Evolutionary conservation across 2,113 vertebrate species (phyloP).

Genomic region (Rhinopomastus cyanomelas): DNA sequence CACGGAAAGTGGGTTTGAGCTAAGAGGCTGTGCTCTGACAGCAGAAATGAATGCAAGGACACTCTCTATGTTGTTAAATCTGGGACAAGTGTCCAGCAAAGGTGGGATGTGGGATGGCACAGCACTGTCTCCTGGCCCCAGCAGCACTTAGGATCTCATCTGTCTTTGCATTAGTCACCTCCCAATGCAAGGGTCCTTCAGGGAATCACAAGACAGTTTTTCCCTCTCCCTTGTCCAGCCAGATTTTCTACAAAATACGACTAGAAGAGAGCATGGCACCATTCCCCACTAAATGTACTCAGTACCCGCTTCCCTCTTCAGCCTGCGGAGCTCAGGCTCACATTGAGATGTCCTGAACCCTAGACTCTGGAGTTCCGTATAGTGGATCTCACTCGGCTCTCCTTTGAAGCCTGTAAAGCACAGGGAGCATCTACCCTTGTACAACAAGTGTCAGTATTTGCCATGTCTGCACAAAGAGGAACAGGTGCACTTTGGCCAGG

Average conservation of each 20-base stretch:
- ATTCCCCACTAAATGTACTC: not conserved
- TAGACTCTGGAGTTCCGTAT: accelerated
- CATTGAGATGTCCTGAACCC: not conserved
- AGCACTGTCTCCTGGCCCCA: not conserved
- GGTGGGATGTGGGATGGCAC: not conserved
- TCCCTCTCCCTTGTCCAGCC: not conserved
- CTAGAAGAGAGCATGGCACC: not conserved
- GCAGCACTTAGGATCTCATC: not conserved
- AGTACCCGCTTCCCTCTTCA: not conserved
- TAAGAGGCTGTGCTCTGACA: not conserved
- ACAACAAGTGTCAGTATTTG: accelerated
- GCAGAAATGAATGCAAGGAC: not conserved
- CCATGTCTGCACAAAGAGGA: not conserved
- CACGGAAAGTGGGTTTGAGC: not conserved
- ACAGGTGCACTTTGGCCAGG: accelerated
- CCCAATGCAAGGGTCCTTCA: not conserved
- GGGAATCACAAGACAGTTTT: not conserved
- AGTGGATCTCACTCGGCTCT: not conserved
- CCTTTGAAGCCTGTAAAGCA: not conserved
- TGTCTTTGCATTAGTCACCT: not conserved
- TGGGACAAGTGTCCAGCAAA: not conserved
- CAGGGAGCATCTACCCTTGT: not conserved
- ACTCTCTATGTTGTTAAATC: accelerated
- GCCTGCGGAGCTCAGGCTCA: not conserved
- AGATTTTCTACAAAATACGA: not conserved